Evolutionary conservation across 2,113 vertebrate species (phyloP), one percentile per base, ranked within the genome.

Genomic region (Brienomyrus longianalis): DNA sequence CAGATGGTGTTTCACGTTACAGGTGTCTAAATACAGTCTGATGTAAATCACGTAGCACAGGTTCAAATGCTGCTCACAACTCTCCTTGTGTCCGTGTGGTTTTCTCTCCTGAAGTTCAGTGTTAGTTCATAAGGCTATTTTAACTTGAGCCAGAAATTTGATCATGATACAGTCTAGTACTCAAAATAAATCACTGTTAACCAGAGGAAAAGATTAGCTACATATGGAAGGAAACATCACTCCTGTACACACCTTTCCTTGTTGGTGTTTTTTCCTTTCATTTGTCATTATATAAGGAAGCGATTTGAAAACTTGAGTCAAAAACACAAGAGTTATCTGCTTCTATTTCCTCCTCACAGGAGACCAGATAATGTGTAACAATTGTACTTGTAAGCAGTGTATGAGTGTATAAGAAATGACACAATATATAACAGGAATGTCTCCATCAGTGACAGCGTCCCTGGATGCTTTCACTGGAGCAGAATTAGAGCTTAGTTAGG

Each of bases 221-320:
- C 9, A 43, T 7, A 56, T 52, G 51, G n/a, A 54, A 52, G 48
- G 85, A 52, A 87, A 87, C 5, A 0, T 85, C 48, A 45, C n/a
- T 50, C 23, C 83, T 51, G 45, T 87, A 51, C 85, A 23, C 85
- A 87, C 85, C 85, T 84, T 56, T 51, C n/a, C 85, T 52, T 2
- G 11, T 39, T 56, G 23, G 4, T 35, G 27, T 87, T 48, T 87
- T 87, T 87, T 87, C 85, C 85, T 87, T 87, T 56, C 11, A 50
- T 87, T 51, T 52, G n/a, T 87, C 85, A 52, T 56, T 87, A 23
- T 87, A 54, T 86, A 27, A 52, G 50, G 85, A 87, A 87, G 27
- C 5, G 5, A 87, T 87, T 56, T 50, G 45, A 85, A 21, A n/a
- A 48, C 83, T 52, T 56, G n/a, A 31, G 85, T 87, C 85, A 87